Percentiles rank a stretch among this genome's conserved stretches.
Evolutionary conservation across 2,888 invertebrate species (phyloP).

Genomic region (Chrysolina oricalcia): DNA sequence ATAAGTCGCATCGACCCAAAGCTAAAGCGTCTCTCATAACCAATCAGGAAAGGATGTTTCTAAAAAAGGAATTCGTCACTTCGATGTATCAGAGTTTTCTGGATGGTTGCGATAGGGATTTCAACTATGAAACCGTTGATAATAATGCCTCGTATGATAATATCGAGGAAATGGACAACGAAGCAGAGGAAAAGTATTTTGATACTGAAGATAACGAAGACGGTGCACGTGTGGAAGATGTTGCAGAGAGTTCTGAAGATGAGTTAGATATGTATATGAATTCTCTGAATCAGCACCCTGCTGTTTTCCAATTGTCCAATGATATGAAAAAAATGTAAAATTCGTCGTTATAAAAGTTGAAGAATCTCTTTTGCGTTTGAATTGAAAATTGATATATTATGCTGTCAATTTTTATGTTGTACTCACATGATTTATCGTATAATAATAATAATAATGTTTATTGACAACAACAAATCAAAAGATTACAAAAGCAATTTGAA

Average conservation of each 20-base stretch:
- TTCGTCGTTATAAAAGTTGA: no score
- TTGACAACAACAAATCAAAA: no score
- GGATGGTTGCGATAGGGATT: constrained; percentile 85
- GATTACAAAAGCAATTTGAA: no score
- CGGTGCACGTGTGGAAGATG: constrained; percentile 55
- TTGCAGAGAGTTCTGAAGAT: constrained; percentile 73
- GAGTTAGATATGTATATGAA: constrained; percentile 85
- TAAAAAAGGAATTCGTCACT: constrained; percentile 87
- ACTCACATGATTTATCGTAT: no score
- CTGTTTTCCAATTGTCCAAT: constrained; percentile 55
- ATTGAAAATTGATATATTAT: no score
- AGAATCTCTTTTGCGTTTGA: no score
- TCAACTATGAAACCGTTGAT: constrained; percentile 89
- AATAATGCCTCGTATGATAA: constrained; percentile 82
- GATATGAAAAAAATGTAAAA: constrained; percentile 22
- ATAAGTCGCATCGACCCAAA: constrained; percentile 54
- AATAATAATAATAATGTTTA: no score
- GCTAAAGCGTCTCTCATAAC: constrained; percentile 49
- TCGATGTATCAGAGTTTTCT: constrained; percentile 91
- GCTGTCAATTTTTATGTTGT: no score
- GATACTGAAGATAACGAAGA: constrained; percentile 84
- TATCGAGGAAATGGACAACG: constrained; percentile 5
- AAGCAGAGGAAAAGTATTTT: constrained; percentile 91
- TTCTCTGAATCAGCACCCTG: constrained; percentile 71
- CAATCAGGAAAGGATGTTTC: constrained; percentile 77